Evolutionary conservation across 2,113 vertebrate species (phyloP).

Genomic region (Spea bombifrons): DNA sequence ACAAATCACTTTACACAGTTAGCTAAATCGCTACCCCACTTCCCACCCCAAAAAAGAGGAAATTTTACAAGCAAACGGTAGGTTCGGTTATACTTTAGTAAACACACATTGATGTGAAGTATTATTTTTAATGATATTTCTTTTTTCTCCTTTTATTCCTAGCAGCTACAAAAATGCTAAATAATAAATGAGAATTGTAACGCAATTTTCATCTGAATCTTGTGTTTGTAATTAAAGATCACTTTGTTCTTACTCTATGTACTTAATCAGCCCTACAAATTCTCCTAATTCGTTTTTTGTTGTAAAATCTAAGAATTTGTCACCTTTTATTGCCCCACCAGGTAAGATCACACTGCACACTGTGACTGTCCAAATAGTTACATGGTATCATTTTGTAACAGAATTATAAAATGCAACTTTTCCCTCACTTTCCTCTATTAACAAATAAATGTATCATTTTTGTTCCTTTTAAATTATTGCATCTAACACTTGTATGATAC

Average conservation of each 20-base stretch:
- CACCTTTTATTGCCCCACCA: neutral
- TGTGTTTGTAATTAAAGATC: slow-evolving; percentile 24
- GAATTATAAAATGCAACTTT: neutral
- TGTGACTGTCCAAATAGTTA: slow-evolving; percentile 11
- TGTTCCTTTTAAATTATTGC: neutral
- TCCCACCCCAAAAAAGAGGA: no score
- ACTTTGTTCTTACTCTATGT: slow-evolving; percentile 7
- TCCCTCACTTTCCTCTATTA: neutral
- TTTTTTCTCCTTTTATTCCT: slow-evolving; percentile 5
- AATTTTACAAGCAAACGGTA: slow-evolving; percentile 7
- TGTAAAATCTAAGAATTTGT: neutral
- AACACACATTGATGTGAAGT: slow-evolving; percentile 9
- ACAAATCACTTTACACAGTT: neutral
- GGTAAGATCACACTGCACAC: neutral
- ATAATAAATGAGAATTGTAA: slow-evolving; percentile 41
- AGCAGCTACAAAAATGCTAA: slow-evolving; percentile 34
- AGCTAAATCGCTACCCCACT: neutral
- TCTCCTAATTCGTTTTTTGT: neutral
- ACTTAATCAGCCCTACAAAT: slow-evolving; percentile 1
- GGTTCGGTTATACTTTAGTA: slow-evolving; percentile 11
- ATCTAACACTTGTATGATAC: slow-evolving; percentile 24
- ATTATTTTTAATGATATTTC: neutral
- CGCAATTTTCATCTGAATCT: slow-evolving; percentile 23
- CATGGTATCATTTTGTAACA: neutral
- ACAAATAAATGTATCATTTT: neutral